phyloP scores from a whole-genome alignment of 2,113 vertebrate genomes.

The Lipophrys pholis region DNA sequence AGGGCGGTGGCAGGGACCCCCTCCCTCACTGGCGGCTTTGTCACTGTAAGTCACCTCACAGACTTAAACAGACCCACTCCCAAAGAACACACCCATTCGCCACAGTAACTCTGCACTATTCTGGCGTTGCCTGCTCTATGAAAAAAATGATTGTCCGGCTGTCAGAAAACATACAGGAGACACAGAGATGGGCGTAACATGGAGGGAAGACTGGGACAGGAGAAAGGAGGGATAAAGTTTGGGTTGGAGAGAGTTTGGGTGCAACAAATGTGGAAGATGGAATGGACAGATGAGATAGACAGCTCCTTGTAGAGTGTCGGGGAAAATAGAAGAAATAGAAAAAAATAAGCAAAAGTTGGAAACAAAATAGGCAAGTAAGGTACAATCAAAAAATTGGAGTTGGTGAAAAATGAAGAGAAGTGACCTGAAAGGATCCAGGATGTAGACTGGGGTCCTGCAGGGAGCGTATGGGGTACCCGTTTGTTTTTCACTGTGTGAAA shows the following conservation, averaged over 20 bases:
- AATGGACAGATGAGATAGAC: conserved; percentile 33
- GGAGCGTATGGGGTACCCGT: conserved; percentile 33
- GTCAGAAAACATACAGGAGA: conserved; percentile 78
- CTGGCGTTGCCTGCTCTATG: conserved; percentile 46
- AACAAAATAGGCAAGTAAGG: not conserved
- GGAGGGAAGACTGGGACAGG: conserved; percentile 57
- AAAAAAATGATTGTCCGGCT: conserved; percentile 72
- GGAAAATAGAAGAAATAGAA: conserved; percentile 1
- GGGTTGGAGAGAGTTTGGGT: conserved; percentile 31
- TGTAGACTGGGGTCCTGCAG: conserved; percentile 1
- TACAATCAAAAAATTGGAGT: not conserved
- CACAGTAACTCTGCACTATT: conserved; percentile 66
- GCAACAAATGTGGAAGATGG: conserved; percentile 51
- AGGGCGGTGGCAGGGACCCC: conserved; percentile 66
- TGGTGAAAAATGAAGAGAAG: not conserved
- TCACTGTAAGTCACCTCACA: conserved; percentile 85
- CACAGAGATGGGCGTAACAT: conserved; percentile 62
- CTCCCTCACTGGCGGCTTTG: conserved; percentile 73
- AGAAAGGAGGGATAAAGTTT: conserved; percentile 70
- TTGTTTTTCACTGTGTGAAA: conserved; percentile 69
- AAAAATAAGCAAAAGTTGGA: not conserved
- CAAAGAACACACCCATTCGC: conserved; percentile 69
- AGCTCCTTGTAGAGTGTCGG: conserved; percentile 10
- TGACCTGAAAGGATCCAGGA: conserved; percentile 9
- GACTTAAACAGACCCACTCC: conserved; percentile 70